phyloP scores from a whole-genome alignment of 2,888 invertebrate species.

The Tenthredo scrophulariae region DNA sequence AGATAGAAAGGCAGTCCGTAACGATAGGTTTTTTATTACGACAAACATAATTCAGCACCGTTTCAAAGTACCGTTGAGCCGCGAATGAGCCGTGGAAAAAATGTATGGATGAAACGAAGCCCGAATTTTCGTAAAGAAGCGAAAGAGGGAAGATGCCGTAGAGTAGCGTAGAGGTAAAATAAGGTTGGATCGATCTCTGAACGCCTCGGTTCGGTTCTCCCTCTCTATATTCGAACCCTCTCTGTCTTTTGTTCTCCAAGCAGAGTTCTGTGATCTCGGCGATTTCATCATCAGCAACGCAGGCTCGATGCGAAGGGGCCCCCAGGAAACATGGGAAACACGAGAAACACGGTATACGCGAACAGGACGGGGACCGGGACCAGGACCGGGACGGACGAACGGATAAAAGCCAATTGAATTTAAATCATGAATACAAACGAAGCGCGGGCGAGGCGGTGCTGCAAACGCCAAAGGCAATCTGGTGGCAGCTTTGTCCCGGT shows the following conservation, averaged over 20 bases:
- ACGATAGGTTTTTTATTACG: not conserved
- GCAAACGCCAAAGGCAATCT: slow-evolving; percentile 76
- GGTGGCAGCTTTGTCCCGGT: slow-evolving; percentile 78
- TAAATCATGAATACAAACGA: slow-evolving; percentile 78
- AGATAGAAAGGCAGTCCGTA: not conserved
- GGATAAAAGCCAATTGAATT: slow-evolving; percentile 78
- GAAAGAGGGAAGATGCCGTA: not conserved
- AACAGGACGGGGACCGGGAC: slow-evolving; percentile 62
- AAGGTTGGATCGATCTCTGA: slow-evolving; percentile 34
- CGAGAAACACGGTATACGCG: slow-evolving; percentile 42
- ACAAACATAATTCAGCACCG: not conserved
- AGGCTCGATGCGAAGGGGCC: slow-evolving; percentile 55
- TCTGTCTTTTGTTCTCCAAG: slow-evolving; percentile 33
- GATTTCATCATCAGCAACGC: slow-evolving; percentile 71
- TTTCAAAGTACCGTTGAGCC: not conserved
- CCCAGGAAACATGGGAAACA: slow-evolving; percentile 31
- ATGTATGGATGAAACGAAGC: not conserved
- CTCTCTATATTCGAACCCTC: slow-evolving; percentile 18
- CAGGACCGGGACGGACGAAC: slow-evolving; percentile 63
- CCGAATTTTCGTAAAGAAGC: not conserved
- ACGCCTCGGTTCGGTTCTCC: slow-evolving; percentile 13
- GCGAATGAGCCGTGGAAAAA: not conserved
- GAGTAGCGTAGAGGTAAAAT: slow-evolving; percentile 25
- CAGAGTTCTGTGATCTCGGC: slow-evolving; percentile 70
- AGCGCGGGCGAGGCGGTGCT: slow-evolving; percentile 68